Conservation (phyloP, 2,797 vertebrate genomes). For the Mormyrus hasselquistii region DNA sequence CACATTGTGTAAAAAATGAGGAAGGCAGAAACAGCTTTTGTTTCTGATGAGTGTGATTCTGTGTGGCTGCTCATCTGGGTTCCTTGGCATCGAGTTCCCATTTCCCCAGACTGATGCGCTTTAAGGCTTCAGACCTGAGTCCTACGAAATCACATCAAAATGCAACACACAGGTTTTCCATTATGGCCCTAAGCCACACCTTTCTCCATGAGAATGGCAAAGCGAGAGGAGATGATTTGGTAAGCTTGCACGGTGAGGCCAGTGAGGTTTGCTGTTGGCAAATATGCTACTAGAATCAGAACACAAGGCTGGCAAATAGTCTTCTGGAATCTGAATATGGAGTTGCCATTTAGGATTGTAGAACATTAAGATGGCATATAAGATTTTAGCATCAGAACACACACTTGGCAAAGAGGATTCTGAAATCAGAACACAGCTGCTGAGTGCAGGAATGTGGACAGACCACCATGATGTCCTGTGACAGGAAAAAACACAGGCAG, state of each 20-base stretch:
- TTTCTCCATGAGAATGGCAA: not conserved
- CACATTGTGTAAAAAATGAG: not conserved
- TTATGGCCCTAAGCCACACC: not conserved
- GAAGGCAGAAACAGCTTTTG: not conserved
- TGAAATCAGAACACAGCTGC: not conserved
- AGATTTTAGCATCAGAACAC: not conserved
- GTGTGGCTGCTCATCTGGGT: not conserved
- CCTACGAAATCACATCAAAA: not conserved
- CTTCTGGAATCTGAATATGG: not conserved
- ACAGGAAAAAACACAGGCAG: not conserved
- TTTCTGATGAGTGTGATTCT: not conserved
- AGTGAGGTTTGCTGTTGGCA: not conserved
- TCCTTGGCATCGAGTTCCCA: not conserved
- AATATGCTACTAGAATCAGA: not conserved
- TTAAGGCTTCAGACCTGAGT: not conserved
- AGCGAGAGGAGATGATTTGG: not conserved
- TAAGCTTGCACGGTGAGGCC: not conserved
- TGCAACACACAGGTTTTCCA: not conserved
- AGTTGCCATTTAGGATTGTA: not conserved
- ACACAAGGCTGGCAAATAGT: not conserved
- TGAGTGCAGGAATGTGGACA: not conserved
- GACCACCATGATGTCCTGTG: not conserved
- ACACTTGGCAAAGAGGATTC: not conserved
- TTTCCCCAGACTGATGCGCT: not conserved
- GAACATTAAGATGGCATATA: not conserved